Percentiles rank a stretch among this genome's conserved stretches.
phyloP scores from a whole-genome alignment of 2,888 invertebrate genomes.

The Griposia aprilina region DNA sequence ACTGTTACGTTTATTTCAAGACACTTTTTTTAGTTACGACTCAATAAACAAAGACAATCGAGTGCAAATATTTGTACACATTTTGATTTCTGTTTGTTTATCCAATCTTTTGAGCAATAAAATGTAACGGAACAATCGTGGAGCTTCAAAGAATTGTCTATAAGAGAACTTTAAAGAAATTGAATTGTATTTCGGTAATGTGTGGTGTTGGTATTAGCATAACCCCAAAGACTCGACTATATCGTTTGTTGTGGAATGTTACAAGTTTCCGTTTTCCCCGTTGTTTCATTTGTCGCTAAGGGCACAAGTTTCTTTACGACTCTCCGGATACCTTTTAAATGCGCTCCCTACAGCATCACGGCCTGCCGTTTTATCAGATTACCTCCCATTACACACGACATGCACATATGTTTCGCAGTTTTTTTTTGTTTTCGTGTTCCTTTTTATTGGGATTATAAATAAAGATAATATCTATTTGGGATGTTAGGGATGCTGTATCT shows the following conservation, averaged over 20 bases:
- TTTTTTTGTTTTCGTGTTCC: conserved; percentile 56
- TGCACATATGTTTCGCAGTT: conserved; percentile 67
- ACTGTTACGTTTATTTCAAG: conserved; percentile 82
- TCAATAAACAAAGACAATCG: conserved; percentile 86
- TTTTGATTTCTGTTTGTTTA: conserved; percentile 75
- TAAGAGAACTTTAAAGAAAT: conserved; percentile 48
- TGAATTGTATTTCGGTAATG: conserved; percentile 44
- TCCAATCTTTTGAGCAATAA: conserved; percentile 61
- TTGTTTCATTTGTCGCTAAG: conserved; percentile 72
- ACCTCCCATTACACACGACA: conserved; percentile 68
- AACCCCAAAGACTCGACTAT: conserved; percentile 52
- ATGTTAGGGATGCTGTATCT: conserved; percentile 18
- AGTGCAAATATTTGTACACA: conserved; percentile 83
- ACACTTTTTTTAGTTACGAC: conserved; percentile 85
- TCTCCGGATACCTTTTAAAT: conserved; percentile 71
- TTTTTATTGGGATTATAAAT: conserved; percentile 67
- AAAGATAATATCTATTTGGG: conserved; percentile 54
- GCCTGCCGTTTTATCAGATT: conserved; percentile 72
- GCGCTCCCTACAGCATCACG: conserved; percentile 69
- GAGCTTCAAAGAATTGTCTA: conserved; percentile 35
- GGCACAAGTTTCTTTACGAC: conserved; percentile 72
- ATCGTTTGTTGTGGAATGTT: conserved; percentile 62
- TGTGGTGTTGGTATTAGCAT: conserved; percentile 44
- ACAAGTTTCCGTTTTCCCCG: conserved; percentile 64
- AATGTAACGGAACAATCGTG: conserved; percentile 49